phyloP scores from a whole-genome alignment of 2,113 vertebrate species.

The Oryzias curvinotus region DNA sequence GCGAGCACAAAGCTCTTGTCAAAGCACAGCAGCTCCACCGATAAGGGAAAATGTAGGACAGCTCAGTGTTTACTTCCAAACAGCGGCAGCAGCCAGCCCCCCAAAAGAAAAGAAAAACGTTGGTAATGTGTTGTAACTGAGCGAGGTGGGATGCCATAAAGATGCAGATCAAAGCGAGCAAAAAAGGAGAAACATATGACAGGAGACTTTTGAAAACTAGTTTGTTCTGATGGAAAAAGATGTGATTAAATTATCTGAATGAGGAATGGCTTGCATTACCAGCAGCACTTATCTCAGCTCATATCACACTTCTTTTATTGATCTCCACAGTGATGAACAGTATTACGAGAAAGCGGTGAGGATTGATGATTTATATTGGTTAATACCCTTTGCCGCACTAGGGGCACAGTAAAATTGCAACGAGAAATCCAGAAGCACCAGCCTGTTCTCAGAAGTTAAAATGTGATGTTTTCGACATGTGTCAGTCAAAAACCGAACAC shows the following conservation, averaged over 20 bases:
- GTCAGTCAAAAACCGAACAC: conserved; percentile 33
- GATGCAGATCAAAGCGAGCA: conserved; percentile 27
- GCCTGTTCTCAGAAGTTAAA: conserved; percentile 7
- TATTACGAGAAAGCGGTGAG: conserved; percentile 4
- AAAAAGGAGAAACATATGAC: conserved; percentile 16
- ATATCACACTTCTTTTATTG: conserved; percentile 20
- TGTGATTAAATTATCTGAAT: conserved; percentile 11
- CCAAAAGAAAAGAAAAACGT: conserved; percentile 21
- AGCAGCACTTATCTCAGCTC: conserved; percentile 23
- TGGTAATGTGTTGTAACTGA: conserved; percentile 20
- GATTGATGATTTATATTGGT: conserved; percentile 23
- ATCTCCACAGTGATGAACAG: conserved; percentile 27
- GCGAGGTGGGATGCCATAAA: conserved; percentile 17
- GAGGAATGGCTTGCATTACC: conserved; percentile 25
- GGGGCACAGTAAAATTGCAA: conserved; percentile 10
- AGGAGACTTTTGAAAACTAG: conserved; percentile 9
- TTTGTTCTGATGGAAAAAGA: conserved; percentile 29
- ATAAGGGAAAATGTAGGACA: conserved; percentile 64
- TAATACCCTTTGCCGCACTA: conserved; percentile 8
- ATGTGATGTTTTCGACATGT: conserved; percentile 18
- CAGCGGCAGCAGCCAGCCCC: conserved; percentile 18
- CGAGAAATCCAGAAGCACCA: conserved; percentile 10
- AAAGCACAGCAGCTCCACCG: conserved; percentile 30
- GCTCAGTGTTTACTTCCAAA: conserved; percentile 31
- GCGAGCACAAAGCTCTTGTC: conserved; percentile 47